phyloP scores from a whole-genome alignment of 2,797 vertebrate genomes.

The Tragopan temminckii region DNA sequence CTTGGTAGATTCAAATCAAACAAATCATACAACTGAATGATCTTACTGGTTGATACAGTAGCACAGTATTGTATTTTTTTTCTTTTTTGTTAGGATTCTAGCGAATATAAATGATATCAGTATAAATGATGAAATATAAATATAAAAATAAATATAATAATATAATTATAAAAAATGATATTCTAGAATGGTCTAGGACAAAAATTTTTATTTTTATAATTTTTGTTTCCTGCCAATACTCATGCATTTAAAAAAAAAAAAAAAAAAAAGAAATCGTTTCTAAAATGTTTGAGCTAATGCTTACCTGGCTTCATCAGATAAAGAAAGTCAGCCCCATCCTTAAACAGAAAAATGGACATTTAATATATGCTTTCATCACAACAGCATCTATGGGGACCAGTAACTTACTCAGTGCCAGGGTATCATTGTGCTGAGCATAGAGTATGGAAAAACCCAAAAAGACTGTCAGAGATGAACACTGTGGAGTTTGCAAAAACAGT shows the following conservation, averaged over 20 bases:
- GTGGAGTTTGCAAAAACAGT: background rate
- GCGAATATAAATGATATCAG: too few relatives aligned
- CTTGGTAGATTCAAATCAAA: conserved; percentile 16
- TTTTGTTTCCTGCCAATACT: background rate
- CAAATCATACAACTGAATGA: background rate
- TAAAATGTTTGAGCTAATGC: background rate
- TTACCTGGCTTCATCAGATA: background rate
- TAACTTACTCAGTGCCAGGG: background rate
- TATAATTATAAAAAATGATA: too few relatives aligned
- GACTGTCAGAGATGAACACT: background rate
- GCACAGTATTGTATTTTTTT: too few relatives aligned
- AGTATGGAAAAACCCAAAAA: background rate
- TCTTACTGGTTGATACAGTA: background rate
- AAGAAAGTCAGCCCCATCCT: background rate
- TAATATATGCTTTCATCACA: background rate
- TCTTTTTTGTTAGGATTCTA: too few relatives aligned
- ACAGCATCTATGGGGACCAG: background rate
- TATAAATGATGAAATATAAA: too few relatives aligned
- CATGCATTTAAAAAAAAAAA: background rate
- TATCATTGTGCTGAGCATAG: background rate
- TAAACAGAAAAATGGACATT: background rate
- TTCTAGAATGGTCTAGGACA: background rate
- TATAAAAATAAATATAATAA: too few relatives aligned
- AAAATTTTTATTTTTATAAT: background rate
- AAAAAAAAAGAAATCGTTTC: background rate